Evolutionary conservation across 2,888 invertebrate species (phyloP).

Genomic region (Tetropium fuscum): DNA sequence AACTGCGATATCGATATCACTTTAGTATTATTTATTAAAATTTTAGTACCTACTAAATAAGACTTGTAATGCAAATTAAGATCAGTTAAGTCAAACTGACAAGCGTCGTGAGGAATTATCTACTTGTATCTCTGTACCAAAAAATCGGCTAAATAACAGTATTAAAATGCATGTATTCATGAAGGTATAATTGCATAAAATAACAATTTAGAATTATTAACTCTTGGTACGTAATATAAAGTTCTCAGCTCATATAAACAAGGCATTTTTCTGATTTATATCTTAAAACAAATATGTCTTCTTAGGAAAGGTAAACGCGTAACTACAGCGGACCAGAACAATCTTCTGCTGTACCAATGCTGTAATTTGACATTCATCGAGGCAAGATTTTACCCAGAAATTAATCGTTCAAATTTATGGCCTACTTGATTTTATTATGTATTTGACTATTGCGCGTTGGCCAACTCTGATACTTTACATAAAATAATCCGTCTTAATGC

Average conservation of each 20-base stretch:
- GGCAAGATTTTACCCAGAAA: neutral
- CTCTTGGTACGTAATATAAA: slow-evolving; percentile 13
- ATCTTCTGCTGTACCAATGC: neutral
- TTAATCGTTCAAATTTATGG: neutral
- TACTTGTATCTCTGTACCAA: no score
- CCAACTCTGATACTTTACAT: slow-evolving; percentile 8
- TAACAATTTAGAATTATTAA: slow-evolving; percentile 26
- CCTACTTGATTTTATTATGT: neutral
- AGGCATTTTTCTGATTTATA: slow-evolving; percentile 25
- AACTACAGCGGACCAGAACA: slow-evolving; percentile 13
- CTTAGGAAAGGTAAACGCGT: slow-evolving; percentile 10
- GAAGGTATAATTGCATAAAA: slow-evolving; percentile 24
- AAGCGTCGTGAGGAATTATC: no score
- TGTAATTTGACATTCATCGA: neutral
- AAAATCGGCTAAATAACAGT: slow-evolving; percentile 16
- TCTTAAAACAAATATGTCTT: slow-evolving; percentile 25
- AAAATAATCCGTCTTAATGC: slow-evolving; percentile 16
- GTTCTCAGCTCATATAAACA: slow-evolving; percentile 23
- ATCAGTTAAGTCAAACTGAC: no score
- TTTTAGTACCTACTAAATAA: no score
- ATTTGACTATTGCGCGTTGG: neutral
- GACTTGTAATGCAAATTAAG: no score
- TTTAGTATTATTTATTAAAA: no score
- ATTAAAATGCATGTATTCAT: slow-evolving; percentile 27
- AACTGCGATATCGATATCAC: no score